Percentiles rank a stretch among this genome's conserved stretches.
Conservation (phyloP, 1,140 invertebrate genomes). For the Muscidifurax raptorellus region DNA sequence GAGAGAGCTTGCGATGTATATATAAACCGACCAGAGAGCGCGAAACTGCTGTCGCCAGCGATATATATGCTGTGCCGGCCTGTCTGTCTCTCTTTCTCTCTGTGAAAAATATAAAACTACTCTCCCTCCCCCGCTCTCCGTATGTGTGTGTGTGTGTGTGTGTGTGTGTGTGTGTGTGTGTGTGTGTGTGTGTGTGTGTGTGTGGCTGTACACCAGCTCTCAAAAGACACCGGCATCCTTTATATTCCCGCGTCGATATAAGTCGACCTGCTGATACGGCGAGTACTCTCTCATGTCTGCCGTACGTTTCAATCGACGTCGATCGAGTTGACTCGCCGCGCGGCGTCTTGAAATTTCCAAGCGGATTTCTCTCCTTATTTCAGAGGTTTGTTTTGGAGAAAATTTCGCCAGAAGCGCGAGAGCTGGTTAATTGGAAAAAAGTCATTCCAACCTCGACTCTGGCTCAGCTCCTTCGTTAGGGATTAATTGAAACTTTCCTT, state of each 20-base stretch:
- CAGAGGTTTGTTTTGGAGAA: not conserved
- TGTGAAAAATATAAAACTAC: not conserved
- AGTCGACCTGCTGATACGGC: not conserved
- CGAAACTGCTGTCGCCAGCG: not conserved
- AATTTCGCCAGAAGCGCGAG: not conserved
- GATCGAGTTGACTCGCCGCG: not conserved
- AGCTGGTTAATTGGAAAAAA: not conserved
- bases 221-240: not conserved
- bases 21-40: not conserved
- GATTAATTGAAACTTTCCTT: not conserved
- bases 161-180: no score
- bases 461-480: not conserved
- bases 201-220: no score
- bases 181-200: no score
- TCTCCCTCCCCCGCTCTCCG: no score
- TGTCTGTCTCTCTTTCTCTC: not conserved
- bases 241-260: not conserved
- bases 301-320: not conserved
- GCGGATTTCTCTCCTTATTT: not conserved
- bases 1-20: conserved; percentile 3
- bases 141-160: no score
- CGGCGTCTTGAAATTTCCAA: not conserved
- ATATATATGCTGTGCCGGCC: not conserved
- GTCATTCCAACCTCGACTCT: not conserved
- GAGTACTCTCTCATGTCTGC: not conserved